Evolutionary conservation across 1,140 invertebrate genomes (phyloP), one percentile per base, ranked within the genome.

Genomic region (Penaeus indicus): DNA sequence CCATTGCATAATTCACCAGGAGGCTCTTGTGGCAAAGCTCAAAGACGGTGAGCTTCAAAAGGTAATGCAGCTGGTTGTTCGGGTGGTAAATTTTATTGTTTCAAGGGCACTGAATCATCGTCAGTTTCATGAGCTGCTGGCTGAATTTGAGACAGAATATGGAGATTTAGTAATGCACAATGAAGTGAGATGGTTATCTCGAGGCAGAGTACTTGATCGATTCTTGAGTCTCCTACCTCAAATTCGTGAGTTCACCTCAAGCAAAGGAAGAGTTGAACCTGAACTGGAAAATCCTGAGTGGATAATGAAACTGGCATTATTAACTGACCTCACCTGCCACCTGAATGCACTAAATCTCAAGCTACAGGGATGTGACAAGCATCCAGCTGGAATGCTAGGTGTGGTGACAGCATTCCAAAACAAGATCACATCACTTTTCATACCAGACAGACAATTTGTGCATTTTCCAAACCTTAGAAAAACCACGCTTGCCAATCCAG

Each of bases 101-200:
- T 84, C 82, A 84, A 61, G 42, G 69, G 18, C 79, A 84, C 82
- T 84, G 69, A 84, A 84, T 84, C 82, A 84, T 60, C 63, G n/a
- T n/a, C n/a, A n/a, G n/a, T n/a, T n/a, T n/a, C n/a, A n/a, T n/a
- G n/a, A n/a, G n/a, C n/a, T n/a, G 82, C 82, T 84, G 82, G 60
- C 61, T 47, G 82, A 81, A 42, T 81, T 61, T 25, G 47, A 60
- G 79, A 60, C 79, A 81, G 27, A 81, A 81, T 81, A 81, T 25
- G 13, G 79, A 8, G 19, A 81, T 19, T 81, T 81, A 32, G 60
- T 81, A 60, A 81, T 81, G 79, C 82, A 84, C 47, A 84, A 67
- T 25, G 82, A 84, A 42, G 64, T 69, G 62, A 84, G 82, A 84
- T 84, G 82, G 82, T 67, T 84, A 69, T 84, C 82, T 84, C 82